A percentile compares a stretch with the other conserved stretches of the same genome.
Conservation (phyloP, 2,113 vertebrate genomes). For the Macrotus californicus region DNA sequence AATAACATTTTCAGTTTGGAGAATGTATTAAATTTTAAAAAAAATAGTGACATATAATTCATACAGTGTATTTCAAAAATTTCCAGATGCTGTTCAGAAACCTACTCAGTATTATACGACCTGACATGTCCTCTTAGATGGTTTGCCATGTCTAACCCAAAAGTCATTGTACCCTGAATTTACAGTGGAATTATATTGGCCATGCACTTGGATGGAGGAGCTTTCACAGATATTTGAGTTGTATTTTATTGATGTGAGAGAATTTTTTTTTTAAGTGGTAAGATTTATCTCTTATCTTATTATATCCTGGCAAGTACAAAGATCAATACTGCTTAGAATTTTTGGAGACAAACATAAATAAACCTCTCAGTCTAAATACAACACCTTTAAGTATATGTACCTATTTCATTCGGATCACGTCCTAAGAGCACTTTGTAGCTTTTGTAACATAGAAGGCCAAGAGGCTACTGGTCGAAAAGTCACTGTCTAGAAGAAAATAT, state of each 20-base stretch:
- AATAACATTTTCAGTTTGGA: background rate
- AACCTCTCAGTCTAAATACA: constrained; percentile 71
- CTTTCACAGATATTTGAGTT: constrained; percentile 64
- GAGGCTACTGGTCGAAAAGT: constrained; percentile 6
- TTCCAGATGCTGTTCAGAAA: background rate
- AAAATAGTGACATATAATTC: background rate
- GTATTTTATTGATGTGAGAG: constrained; percentile 15
- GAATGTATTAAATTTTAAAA: background rate
- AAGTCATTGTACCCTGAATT: background rate
- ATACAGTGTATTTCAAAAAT: background rate
- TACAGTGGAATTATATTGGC: constrained; percentile 15
- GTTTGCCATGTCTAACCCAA: background rate
- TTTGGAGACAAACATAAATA: constrained; percentile 68
- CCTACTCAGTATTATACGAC: background rate
- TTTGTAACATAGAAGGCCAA: constrained; percentile 1
- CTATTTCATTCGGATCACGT: constrained; percentile 50
- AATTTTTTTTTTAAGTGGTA: constrained; percentile 54
- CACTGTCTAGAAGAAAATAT: constrained; percentile 6
- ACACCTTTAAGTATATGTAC: constrained; percentile 51
- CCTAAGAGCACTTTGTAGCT: constrained; percentile 32
- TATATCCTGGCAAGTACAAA: constrained; percentile 66
- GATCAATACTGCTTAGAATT: constrained; percentile 73
- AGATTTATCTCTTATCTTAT: constrained; percentile 61
- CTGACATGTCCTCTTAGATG: background rate
- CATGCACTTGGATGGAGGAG: constrained; percentile 14